Evolutionary conservation across 2,888 invertebrate genomes (phyloP).

Genomic region (Linnaemya vulpina): DNA sequence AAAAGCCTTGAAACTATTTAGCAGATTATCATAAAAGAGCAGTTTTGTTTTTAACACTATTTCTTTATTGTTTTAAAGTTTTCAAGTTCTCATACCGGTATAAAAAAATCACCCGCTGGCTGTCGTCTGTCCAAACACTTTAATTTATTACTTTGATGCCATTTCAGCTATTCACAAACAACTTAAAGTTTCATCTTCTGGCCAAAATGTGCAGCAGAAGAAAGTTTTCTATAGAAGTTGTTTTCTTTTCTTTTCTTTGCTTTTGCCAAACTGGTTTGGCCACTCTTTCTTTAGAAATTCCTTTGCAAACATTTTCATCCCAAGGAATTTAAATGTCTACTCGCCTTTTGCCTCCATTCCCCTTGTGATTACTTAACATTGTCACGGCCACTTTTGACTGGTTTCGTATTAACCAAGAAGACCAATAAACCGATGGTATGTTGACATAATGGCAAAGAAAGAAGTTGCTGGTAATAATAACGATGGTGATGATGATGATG

Average conservation of each 20-base stretch:
- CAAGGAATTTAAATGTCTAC: slow-evolving; percentile 51
- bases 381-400: slow-evolving; percentile 6
- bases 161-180: not conserved
- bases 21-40: too few species aligned
- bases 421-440: slow-evolving; percentile 22
- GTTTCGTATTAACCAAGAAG: slow-evolving; percentile 38
- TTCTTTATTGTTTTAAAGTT: too few species aligned
- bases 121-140: not conserved
- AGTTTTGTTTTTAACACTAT: too few species aligned
- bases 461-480: not conserved
- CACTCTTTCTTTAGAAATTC: slow-evolving; percentile 57
- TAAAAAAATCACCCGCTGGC: too few species aligned
- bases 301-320: slow-evolving; percentile 22
- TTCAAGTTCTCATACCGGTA: too few species aligned
- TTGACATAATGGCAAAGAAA: slow-evolving; percentile 2
- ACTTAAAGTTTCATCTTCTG: slow-evolving; percentile 1
- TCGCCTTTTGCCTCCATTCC: slow-evolving; percentile 27
- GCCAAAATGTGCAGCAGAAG: slow-evolving; percentile 4
- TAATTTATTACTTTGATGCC: not conserved
- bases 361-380: slow-evolving; percentile 16
- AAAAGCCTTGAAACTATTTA: too few species aligned
- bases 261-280: slow-evolving; percentile 31
- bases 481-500: slow-evolving; percentile 10
- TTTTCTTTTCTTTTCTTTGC: not conserved
- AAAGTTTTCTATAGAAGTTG: slow-evolving; percentile 1